Base-by-base conservation (phyloP, 2,113 vertebrate species). In the Indri indri region DNA sequence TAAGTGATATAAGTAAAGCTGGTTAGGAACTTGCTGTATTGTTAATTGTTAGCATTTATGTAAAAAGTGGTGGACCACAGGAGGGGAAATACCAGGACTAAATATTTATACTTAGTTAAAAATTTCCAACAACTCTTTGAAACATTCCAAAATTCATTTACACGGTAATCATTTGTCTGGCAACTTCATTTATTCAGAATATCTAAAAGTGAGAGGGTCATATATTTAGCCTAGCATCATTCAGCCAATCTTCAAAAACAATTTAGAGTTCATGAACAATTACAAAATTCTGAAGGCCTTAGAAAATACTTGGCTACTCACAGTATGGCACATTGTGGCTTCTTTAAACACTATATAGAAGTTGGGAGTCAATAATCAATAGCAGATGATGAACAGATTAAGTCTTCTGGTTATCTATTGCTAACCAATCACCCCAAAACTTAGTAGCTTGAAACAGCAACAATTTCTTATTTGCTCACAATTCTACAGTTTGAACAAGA, bases 161-260 rank as follows among this genome's bases (percentile, higher is more conserved):
- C 63, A 25, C 6, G 2, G 3, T 54, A 73, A 85, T 54, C 52
- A 90, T 22, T 89, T 85, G 1, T 66, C 14, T 70, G 7, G 16
- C 63, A 73, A 91, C 3, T 94, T 83, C 30, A 22, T 94, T 88
- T 93, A 90, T 94, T 95, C 8, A 79, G 17, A 82, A 63, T 32
- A 63, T 37, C 34, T 42, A 6, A 59, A 50, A 65, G 27, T 54
- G 50, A 14, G 17, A 30, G 9, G 25, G 11, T 71, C 63, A 2
- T 40, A 14, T 90, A 59, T 59, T 63, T 94, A 2, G 1, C 23
- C 8, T 27, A 17, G 23, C 57, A 63, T 86, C 52, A 45, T 70
- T 87, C 27, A 95, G 8, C 10, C 25, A 91, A 6, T 84, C 22
- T 86, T 95, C 47, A 91, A 68, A 71, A 63, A 40, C 37, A 76